phyloP scores from a whole-genome alignment of 1,140 invertebrate genomes.

The Calycopis cecrops region DNA sequence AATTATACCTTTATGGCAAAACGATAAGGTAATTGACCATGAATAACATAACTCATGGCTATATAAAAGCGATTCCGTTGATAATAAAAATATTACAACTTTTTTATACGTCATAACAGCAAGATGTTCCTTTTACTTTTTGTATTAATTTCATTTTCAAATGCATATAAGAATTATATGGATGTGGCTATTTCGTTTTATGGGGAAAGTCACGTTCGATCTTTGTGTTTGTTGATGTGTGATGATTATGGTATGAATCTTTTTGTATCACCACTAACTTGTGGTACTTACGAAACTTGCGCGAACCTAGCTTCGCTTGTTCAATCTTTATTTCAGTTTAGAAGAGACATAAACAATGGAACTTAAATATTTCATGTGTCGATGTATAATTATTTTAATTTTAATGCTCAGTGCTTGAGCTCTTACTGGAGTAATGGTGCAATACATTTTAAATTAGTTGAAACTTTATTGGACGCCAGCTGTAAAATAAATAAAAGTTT shows the following conservation, averaged over 20 bases:
- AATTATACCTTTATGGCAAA: not conserved
- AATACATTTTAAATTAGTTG: no score
- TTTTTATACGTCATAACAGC: not conserved
- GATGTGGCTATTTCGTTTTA: constrained; percentile 3
- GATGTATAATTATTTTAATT: not conserved
- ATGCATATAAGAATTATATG: not conserved
- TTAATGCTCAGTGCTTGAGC: no score
- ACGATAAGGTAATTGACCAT: not conserved
- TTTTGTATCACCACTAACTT: not conserved
- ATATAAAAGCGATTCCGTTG: not conserved
- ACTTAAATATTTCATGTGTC: not conserved
- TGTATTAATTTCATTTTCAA: not conserved
- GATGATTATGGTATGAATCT: not conserved
- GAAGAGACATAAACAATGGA: not conserved
- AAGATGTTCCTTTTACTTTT: not conserved
- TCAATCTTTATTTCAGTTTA: no score
- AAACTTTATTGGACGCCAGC: no score
- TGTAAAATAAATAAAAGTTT: no score
- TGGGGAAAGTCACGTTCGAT: not conserved
- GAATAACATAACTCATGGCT: not conserved
- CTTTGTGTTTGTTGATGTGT: constrained; percentile 2
- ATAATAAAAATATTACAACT: not conserved
- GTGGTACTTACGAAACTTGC: not conserved
- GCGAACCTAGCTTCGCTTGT: not conserved
- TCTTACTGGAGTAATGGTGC: no score